These are phyloP conservation scores for Chaetophractus vellerosus DNA, from an alignment of 2,797 vertebrate genomes.

Conservation along the genomic window DNA sequence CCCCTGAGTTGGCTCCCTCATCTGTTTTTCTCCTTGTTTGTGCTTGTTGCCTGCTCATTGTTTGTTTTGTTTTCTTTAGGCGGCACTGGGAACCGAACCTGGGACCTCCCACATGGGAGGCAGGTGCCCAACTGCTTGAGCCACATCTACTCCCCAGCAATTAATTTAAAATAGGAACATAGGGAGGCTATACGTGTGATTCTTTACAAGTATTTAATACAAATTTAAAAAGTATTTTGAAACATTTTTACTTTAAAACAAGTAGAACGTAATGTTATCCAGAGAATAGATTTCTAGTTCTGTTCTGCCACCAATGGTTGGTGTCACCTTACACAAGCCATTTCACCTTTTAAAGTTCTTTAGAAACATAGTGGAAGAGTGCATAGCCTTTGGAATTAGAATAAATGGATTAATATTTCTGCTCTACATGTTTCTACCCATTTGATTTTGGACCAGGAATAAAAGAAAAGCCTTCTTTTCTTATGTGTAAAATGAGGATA, in stretches of 20 bases:
- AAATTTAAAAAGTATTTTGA: not conserved
- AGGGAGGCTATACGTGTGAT: not conserved
- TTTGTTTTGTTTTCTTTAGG: too few species aligned
- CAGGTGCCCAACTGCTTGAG: too few species aligned
- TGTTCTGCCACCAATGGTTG: too few species aligned
- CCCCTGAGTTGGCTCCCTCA: too few species aligned
- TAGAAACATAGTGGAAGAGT: not conserved
- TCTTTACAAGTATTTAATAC: not conserved
- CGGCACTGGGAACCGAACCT: too few species aligned
- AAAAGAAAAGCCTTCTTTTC: not conserved
- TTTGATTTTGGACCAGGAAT: not conserved
- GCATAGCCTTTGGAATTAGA: not conserved
- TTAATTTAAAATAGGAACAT: slow-evolving; percentile 35
- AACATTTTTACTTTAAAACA: not conserved
- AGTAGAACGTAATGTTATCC: not conserved
- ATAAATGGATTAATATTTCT: not conserved
- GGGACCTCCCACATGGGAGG: too few species aligned
- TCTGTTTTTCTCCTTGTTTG: too few species aligned
- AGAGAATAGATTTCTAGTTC: not conserved
- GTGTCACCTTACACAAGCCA: not conserved
- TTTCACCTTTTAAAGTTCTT: not conserved
- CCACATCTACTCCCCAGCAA: not conserved
- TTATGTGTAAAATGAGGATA: not conserved
- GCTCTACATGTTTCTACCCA: not conserved
- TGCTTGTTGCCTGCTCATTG: too few species aligned